phyloP scores from a whole-genome alignment of 1,140 invertebrate species.

The Pentalonia nigronervosa region DNA sequence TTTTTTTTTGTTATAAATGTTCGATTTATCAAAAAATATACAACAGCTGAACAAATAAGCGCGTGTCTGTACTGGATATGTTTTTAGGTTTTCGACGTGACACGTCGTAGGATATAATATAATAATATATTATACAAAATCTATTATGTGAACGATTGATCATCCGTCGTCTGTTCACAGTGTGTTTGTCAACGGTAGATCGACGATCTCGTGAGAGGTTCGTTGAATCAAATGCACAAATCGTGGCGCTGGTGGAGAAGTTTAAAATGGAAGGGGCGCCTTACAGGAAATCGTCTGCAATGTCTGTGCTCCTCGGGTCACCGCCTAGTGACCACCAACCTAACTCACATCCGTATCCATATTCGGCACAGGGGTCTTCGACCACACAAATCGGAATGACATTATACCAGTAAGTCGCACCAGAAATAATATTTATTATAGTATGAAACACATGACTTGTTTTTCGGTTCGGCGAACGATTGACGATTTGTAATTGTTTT shows the following conservation, averaged over 20 bases:
- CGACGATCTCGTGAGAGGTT: constrained; percentile 85
- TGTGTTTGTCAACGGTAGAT: constrained; percentile 92
- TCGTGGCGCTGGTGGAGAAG: constrained; percentile 87
- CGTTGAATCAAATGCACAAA: constrained; percentile 91
- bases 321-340: constrained; percentile 58
- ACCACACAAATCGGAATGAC: constrained; percentile 70
- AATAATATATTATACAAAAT: background rate
- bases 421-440: background rate
- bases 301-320: constrained; percentile 63
- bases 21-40: background rate
- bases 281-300: constrained; percentile 68
- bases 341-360: constrained; percentile 48
- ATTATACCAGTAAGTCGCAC: constrained; percentile 75
- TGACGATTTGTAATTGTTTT: background rate
- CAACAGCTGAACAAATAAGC: background rate
- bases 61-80: background rate
- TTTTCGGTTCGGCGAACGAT: background rate
- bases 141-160: background rate
- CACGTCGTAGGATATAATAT: background rate
- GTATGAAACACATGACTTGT: background rate
- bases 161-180: constrained; percentile 65
- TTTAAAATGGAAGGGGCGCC: constrained; percentile 83
- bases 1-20: background rate
- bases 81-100: background rate
- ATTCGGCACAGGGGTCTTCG: constrained; percentile 29